Base-by-base conservation (phyloP, 2,797 vertebrate genomes). In the Cirrhinus mrigala region DNA sequence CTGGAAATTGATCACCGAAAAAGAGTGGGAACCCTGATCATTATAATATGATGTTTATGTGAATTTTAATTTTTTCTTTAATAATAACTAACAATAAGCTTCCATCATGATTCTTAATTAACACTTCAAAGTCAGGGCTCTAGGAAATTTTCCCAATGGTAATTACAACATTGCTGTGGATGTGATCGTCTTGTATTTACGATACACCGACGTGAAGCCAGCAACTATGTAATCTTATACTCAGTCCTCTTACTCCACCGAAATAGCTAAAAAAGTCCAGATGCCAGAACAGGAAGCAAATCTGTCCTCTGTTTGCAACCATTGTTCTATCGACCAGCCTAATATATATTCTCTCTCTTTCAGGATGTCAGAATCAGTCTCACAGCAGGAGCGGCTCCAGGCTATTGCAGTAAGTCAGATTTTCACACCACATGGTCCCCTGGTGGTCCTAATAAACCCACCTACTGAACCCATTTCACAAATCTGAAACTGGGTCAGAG, bases 361-460 rank as follows among this genome's bases (percentile, higher is more conserved):
- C 92, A 98, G 97, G 95, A 93, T 94, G 46, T 94, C 87, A 22
- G 96, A 97, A 83, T 91, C 94, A 54, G 83, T 91, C 54, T 91
- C 94, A 85, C 97, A 97, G 92, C 97, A 97, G 94, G 97, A 98
- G 89, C 92, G 96, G 87, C 95, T 97, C 83, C 97, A 97, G 91
- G 95, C 96, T 88, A 96, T 98, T 1, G 95, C 96, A 84, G 97
- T 98, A 92, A 97, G 97, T 96, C 24, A 79, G 78, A 86, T 71
- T 64, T 68, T 75, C 46, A 80, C 54, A 78, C 70, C 79, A 82
- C 79, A 85, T 75, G 78, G 37, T 84, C 62, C 66, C 22, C 4
- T 24, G 48, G 29, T 10, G 6, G 29, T 46, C 62, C n/a, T 69
- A 77, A 60, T 77, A 73, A 83, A 83, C 64, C 77, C 46, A 74